Percentiles rank a stretch among this genome's conserved stretches.
These are phyloP conservation scores for Plutella xylostella DNA, from an alignment of 2,888 invertebrate genomes.

Conservation along the genomic window DNA sequence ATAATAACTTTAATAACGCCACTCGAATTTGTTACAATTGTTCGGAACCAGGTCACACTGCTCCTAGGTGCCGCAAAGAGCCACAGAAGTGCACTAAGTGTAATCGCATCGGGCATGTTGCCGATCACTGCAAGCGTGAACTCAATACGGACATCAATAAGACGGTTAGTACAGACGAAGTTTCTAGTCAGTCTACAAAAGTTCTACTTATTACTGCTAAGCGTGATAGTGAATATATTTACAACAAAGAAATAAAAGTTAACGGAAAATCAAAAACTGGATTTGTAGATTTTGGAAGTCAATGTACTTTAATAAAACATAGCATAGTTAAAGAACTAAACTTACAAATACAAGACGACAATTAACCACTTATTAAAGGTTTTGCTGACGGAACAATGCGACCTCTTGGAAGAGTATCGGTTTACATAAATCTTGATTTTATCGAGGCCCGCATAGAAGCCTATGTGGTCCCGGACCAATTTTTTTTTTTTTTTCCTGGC, in stretches of 20 bases:
- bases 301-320: not conserved
- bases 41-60: slow-evolving; percentile 3
- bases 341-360: not conserved
- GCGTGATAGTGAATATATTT: not conserved
- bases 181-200: not conserved
- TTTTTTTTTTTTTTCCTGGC: no score
- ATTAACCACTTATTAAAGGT: slow-evolving; percentile 1
- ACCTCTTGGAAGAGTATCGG: slow-evolving; percentile 1
- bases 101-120: not conserved
- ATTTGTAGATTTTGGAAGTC: not conserved
- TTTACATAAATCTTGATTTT: not conserved
- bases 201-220: not conserved
- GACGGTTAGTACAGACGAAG: no score
- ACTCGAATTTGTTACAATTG: slow-evolving; percentile 1
- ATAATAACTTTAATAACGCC: no score
- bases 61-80: not conserved
- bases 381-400: slow-evolving; percentile 1
- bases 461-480: slow-evolving; percentile 2
- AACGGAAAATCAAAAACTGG: not conserved
- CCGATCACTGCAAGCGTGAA: not conserved
- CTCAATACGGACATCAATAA: no score
- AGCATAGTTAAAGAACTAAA: not conserved
- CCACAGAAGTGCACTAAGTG: slow-evolving; percentile 1
- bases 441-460: not conserved
- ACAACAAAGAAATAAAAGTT: not conserved